phyloP scores from a whole-genome alignment of 2,797 vertebrate genomes.

The Melanotaenia pygmaea region DNA sequence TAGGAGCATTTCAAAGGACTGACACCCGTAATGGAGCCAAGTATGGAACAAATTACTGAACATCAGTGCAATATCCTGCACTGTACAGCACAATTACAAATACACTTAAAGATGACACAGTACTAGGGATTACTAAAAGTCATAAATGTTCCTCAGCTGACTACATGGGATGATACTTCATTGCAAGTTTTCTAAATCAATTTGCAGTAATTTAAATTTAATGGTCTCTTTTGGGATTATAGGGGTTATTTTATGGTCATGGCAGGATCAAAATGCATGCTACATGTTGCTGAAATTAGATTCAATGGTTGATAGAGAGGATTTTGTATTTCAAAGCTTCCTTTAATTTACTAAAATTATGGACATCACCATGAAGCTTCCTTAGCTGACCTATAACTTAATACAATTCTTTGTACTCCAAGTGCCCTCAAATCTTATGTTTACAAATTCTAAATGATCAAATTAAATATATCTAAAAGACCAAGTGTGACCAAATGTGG shows the following conservation, averaged over 20 bases:
- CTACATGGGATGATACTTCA: not conserved
- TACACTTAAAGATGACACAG: not conserved
- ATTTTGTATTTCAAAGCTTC: no score
- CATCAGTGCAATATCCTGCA: not conserved
- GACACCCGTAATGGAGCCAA: slow-evolving; percentile 1
- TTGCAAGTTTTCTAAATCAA: no score
- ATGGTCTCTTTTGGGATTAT: not conserved
- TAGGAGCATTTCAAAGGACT: slow-evolving; percentile 5
- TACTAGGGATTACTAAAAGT: not conserved
- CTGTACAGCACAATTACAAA: not conserved
- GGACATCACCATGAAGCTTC: not conserved
- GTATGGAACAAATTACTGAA: slow-evolving; percentile 6
- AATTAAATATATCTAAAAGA: no score
- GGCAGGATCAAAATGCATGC: not conserved
- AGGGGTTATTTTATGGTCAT: not conserved
- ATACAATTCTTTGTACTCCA: no score
- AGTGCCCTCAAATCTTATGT: no score
- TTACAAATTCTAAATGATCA: no score
- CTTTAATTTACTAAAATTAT: not conserved
- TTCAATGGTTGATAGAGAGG: no score
- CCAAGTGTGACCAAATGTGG: not conserved
- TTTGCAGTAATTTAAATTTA: not conserved
- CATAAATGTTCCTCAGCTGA: not conserved
- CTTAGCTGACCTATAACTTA: not conserved
- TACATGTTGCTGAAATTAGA: not conserved